Conservation (phyloP, 2,888 invertebrate species). For the Merodon equestris region DNA sequence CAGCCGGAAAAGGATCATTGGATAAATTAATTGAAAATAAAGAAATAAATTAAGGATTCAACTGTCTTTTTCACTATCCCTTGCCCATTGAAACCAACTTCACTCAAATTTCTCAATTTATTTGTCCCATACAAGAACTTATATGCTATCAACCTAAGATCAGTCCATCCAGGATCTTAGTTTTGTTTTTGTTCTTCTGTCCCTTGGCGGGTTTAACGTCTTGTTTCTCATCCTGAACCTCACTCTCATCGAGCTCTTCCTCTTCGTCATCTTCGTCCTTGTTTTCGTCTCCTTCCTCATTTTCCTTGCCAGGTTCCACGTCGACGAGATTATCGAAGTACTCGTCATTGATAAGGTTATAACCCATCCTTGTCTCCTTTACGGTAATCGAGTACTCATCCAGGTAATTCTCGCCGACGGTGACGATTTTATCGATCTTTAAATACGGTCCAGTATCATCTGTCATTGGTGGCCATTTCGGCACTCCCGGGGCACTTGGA, state of each 20-base stretch:
- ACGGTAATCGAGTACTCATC: conserved; percentile 75
- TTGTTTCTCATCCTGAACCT: conserved; percentile 12
- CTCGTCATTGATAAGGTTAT: conserved; percentile 74
- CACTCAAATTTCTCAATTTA: no score
- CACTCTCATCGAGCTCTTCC: conserved; percentile 11
- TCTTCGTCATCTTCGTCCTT: conserved; percentile 13
- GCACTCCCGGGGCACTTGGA: conserved; percentile 73
- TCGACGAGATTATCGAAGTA: conserved; percentile 74
- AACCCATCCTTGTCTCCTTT: conserved; percentile 73
- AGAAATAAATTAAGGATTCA: not conserved
- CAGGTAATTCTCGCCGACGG: conserved; percentile 74
- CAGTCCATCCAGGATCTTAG: not conserved
- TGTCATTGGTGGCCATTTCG: conserved; percentile 75
- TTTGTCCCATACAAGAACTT: no score
- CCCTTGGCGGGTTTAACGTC: conserved; percentile 12
- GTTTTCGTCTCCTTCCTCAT: conserved; percentile 33
- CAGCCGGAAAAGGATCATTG: conserved; percentile 18
- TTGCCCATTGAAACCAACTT: no score
- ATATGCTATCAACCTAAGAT: no score
- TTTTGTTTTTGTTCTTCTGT: conserved; percentile 33
- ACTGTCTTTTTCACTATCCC: no score
- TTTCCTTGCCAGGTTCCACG: conserved; percentile 53
- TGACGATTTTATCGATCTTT: conserved; percentile 73
- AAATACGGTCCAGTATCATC: conserved; percentile 77
- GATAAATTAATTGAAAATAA: conserved; percentile 5